These are phyloP conservation scores for Pempheris klunzingeri DNA, from an alignment of 2,797 vertebrate genomes.

Conservation along the genomic window DNA sequence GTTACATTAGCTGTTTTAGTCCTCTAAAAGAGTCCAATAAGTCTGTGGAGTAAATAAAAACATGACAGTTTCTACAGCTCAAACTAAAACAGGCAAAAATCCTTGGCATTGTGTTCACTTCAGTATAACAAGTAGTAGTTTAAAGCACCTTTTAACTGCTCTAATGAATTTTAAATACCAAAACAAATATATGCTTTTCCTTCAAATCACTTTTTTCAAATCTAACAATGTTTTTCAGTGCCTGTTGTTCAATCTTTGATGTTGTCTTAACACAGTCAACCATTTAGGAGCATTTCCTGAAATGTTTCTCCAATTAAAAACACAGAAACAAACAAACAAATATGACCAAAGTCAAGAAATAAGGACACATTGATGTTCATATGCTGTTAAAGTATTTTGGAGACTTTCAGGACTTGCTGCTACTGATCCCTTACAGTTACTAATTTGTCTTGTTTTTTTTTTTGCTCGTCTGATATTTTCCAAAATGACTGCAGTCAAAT, in stretches of 20 bases:
- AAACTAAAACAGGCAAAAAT: not conserved
- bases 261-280: not conserved
- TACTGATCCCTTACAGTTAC: not conserved
- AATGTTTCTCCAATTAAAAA: too few relatives aligned
- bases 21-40: not conserved
- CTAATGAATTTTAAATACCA: too few relatives aligned
- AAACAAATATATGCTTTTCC: not conserved
- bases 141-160: not conserved
- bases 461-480: constrained; percentile 20
- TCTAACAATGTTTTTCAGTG: not conserved
- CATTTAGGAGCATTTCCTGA: not conserved
- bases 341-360: too few relatives aligned
- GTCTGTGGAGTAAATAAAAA: too few relatives aligned
- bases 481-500: constrained; percentile 12
- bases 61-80: too few relatives aligned
- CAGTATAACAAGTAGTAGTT: not conserved
- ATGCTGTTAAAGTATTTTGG: too few relatives aligned
- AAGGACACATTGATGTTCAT: too few relatives aligned
- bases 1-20: not conserved
- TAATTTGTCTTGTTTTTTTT: not conserved
- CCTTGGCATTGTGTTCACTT: not conserved
- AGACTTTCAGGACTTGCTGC: not conserved
- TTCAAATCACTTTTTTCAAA: not conserved
- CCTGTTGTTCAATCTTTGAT: not conserved
- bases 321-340: too few relatives aligned